Evolutionary conservation across 2,113 vertebrate genomes (phyloP).

Genomic region (Phaetusa simplex): DNA sequence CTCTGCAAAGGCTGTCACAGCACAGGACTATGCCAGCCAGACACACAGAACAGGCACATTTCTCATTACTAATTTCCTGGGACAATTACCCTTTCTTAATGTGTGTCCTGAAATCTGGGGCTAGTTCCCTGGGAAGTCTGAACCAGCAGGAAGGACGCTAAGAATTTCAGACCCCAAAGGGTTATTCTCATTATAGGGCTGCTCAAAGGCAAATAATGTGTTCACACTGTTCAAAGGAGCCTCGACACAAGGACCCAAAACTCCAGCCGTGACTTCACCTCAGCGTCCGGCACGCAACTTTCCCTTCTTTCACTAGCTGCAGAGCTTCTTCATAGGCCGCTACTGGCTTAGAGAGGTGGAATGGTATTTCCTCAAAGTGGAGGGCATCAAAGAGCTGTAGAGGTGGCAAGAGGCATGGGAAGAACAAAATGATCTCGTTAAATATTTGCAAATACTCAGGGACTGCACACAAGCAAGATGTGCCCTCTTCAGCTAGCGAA

Average conservation of each 20-base stretch:
- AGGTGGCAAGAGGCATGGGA: not conserved
- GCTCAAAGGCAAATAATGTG: not conserved
- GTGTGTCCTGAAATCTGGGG: not conserved
- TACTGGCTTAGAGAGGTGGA: constrained; percentile 83
- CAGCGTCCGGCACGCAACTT: constrained; percentile 83
- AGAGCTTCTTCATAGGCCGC: constrained; percentile 92
- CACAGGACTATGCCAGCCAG: not conserved
- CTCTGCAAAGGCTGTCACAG: not conserved
- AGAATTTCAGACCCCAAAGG: not conserved
- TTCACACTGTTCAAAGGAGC: not conserved
- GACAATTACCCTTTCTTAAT: not conserved
- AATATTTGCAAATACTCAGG: not conserved
- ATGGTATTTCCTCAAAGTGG: constrained; percentile 72
- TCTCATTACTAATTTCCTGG: not conserved
- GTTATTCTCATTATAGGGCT: not conserved
- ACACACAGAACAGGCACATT: not conserved
- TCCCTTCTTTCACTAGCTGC: constrained; percentile 80
- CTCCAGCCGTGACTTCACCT: constrained; percentile 76
- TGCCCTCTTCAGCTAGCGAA: not conserved
- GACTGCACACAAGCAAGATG: not conserved
- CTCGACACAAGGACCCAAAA: not conserved
- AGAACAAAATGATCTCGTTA: not conserved
- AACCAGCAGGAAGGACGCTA: not conserved
- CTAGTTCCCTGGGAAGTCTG: not conserved
- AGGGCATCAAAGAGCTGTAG: constrained; percentile 88